Evolutionary conservation across 2,888 invertebrate species (phyloP), one percentile per base, ranked within the genome.

Genomic region (Luperina testacea): DNA sequence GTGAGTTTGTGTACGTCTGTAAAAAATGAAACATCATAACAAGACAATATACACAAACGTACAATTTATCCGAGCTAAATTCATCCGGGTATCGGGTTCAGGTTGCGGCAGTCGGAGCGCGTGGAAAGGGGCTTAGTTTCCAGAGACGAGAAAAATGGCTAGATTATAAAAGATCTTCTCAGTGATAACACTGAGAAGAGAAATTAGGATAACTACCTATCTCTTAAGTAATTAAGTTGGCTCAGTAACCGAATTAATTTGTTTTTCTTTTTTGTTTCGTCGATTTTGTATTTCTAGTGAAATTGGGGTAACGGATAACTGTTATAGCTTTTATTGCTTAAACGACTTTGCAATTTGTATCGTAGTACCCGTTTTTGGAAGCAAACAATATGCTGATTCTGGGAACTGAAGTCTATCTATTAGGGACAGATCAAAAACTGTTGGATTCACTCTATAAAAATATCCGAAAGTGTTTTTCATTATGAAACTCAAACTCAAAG

Each of bases 141-240:
- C 17, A 27, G 24, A 24, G 0, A 48, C 63, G 73, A 57, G 45
- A 53, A 7, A 6, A 71, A 24, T n/a, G 57, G 42, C 42, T 15
- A 48, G 45, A 69, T 75, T 15, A 72, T 57, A 81, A 64, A n/a
- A 68, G 38, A 27, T 32, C 27, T 73, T 69, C 76, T 71, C 70
- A 75, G 57, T 64, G 9, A 57, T 51, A 59, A 20, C 38, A 38
- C 15, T 75, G 51, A 17, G 5, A 51, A 51, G 24, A 85, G 17
- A 73, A 48, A 74, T 75, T 71, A 53, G 11, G 64, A 75, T 63
- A 75, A 70, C 57, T 57, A 17, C 9, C 77, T 70, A 63, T 74
- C 57, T 63, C 71, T 71, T 77, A 72, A 75, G 77, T 75, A 68
- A 76, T 82, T 73, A 73, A 53, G 38, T 74, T n/a, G 53, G 32